phyloP scores from a whole-genome alignment of 2,113 vertebrate species.

The Morone saxatilis region DNA sequence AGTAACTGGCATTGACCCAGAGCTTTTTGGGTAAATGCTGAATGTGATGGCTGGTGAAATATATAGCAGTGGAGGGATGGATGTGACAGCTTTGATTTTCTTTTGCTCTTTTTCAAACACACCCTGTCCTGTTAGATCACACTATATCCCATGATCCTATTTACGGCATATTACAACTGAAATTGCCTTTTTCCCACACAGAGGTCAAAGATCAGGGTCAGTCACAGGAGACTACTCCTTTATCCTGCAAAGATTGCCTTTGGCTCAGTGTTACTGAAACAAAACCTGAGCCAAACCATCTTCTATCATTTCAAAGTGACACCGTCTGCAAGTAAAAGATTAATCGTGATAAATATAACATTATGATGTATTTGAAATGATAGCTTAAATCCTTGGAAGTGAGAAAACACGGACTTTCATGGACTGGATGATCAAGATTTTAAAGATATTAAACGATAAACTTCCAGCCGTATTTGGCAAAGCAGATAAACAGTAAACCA shows the following conservation, averaged over 20 bases:
- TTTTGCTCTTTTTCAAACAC: neutral
- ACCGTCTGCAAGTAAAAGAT: slow-evolving; percentile 1
- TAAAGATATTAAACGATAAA: slow-evolving; percentile 52
- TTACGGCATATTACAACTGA: slow-evolving; percentile 1
- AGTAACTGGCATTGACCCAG: neutral
- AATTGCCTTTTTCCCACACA: neutral
- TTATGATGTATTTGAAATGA: slow-evolving; percentile 22
- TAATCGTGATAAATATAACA: slow-evolving; percentile 25
- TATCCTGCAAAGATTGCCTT: neutral
- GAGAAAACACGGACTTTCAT: slow-evolving; percentile 24
- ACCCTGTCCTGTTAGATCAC: slow-evolving; percentile 6
- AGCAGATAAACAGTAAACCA: slow-evolving; percentile 52
- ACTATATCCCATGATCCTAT: neutral
- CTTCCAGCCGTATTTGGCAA: slow-evolving; percentile 51
- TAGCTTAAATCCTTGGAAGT: slow-evolving; percentile 19
- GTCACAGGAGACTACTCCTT: neutral
- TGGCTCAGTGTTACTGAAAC: neutral
- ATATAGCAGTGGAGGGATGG: slow-evolving; percentile 3
- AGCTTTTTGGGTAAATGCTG: neutral
- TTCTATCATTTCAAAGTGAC: neutral
- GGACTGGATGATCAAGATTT: slow-evolving; percentile 45
- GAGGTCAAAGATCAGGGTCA: slow-evolving; percentile 1
- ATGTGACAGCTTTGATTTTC: slow-evolving; percentile 1
- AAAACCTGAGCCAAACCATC: neutral
- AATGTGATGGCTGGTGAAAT: slow-evolving; percentile 12